A percentile compares a stretch with the other conserved stretches of the same genome.
Conservation (phyloP, 2,888 invertebrate genomes). For the Sussaba pulchella region DNA sequence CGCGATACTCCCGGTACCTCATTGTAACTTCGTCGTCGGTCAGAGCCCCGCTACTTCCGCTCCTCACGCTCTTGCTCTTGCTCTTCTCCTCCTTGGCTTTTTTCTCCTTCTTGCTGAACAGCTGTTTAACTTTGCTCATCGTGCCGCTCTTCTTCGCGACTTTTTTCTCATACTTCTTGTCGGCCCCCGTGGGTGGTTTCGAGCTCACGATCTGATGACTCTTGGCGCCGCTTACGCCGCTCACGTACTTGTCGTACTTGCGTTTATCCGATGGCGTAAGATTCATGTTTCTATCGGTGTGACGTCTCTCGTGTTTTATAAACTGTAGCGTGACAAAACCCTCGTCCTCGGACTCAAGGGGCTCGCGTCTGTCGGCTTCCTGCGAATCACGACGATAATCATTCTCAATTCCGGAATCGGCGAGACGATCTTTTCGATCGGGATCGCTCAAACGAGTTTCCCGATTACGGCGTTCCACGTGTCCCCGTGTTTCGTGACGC, state of each 20-base stretch:
- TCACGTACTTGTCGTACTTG: slow-evolving; percentile 77
- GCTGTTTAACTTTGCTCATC: slow-evolving; percentile 88
- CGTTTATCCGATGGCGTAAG: slow-evolving; percentile 78
- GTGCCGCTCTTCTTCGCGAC: slow-evolving; percentile 81
- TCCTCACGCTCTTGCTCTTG: slow-evolving; percentile 75
- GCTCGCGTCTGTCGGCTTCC: slow-evolving; percentile 79
- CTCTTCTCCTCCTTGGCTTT: slow-evolving; percentile 87
- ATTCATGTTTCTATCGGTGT: slow-evolving; percentile 88
- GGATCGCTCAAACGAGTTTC: slow-evolving; percentile 83
- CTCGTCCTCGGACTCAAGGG: slow-evolving; percentile 89
- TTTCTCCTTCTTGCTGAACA: slow-evolving; percentile 90
- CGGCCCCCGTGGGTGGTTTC: slow-evolving; percentile 80
- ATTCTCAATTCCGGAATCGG: slow-evolving; percentile 93
- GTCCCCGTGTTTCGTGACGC: slow-evolving; percentile 84
- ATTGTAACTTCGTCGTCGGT: slow-evolving; percentile 82
- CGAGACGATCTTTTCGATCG: slow-evolving; percentile 87
- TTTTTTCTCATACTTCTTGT: slow-evolving; percentile 82
- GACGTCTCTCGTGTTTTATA: slow-evolving; percentile 90
- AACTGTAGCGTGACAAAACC: slow-evolving; percentile 89
- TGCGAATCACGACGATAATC: slow-evolving; percentile 91
- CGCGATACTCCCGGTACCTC: slow-evolving; percentile 82
- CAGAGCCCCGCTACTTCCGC: slow-evolving; percentile 77
- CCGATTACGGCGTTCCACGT: slow-evolving; percentile 77
- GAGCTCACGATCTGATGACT: slow-evolving; percentile 76
- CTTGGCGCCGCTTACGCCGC: slow-evolving; percentile 72